Conservation (phyloP, 2,113 vertebrate genomes). For the Chaenogobius annularis region DNA sequence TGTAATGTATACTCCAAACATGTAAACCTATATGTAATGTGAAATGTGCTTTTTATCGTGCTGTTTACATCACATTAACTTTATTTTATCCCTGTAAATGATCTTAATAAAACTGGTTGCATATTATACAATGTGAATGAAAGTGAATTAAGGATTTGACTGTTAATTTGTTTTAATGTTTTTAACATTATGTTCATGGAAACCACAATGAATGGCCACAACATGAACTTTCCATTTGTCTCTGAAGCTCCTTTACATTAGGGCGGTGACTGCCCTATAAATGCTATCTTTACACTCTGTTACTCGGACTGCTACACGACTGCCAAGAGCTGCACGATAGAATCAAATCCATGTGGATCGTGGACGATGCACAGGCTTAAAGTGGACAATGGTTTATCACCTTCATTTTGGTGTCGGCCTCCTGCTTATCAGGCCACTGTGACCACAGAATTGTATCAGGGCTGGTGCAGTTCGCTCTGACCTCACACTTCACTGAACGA, state of each 20-base stretch:
- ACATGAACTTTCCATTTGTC: constrained; percentile 18
- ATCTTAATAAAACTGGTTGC: too few species aligned
- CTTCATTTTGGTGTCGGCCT: constrained; percentile 46
- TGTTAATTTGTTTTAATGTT: too few species aligned
- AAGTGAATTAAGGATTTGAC: too few species aligned
- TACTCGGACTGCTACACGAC: constrained; percentile 39
- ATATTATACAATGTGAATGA: too few species aligned
- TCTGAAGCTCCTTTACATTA: constrained; percentile 32
- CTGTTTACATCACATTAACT: too few species aligned
- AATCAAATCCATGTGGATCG: constrained; percentile 30
- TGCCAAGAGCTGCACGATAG: constrained; percentile 44
- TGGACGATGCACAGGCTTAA: constrained; percentile 22
- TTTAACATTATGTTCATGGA: constrained; percentile 1
- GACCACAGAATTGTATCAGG: constrained; percentile 48
- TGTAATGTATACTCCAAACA: too few species aligned
- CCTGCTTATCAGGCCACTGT: constrained; percentile 55
- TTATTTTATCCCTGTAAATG: too few species aligned
- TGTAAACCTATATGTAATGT: too few species aligned
- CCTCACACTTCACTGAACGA: constrained; percentile 27
- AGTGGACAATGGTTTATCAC: constrained; percentile 50
- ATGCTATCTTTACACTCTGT: constrained; percentile 64
- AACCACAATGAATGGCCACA: constrained; percentile 27
- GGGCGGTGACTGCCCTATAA: constrained; percentile 52
- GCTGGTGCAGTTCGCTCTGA: constrained; percentile 52
- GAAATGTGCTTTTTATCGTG: too few species aligned